Evolutionary conservation across 2,888 invertebrate species (phyloP).

Genomic region (Hirtodrosophila alboralis): DNA sequence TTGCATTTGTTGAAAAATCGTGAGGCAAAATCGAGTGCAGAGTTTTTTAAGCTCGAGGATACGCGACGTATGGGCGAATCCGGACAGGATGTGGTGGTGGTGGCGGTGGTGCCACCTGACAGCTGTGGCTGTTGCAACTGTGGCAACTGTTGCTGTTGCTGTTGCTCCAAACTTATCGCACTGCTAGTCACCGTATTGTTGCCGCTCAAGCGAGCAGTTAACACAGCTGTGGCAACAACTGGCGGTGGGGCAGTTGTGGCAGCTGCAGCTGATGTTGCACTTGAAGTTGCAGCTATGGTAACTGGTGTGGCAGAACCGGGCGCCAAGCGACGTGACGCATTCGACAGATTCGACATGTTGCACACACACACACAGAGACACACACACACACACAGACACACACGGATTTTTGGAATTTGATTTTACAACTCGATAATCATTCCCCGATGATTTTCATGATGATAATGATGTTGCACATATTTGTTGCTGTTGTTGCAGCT

Average conservation of each 20-base stretch:
- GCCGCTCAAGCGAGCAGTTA: slow-evolving; percentile 53
- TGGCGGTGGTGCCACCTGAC: slow-evolving; percentile 46
- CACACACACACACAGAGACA: too few relatives aligned
- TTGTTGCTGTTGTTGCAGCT: not conserved
- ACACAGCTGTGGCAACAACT: slow-evolving; percentile 35
- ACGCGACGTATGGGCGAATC: slow-evolving; percentile 83
- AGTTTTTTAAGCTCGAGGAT: slow-evolving; percentile 81
- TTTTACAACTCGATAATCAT: slow-evolving; percentile 30
- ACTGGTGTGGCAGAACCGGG: slow-evolving; percentile 79
- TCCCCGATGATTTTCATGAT: too few relatives aligned
- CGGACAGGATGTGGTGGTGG: slow-evolving; percentile 77
- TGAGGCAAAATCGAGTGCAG: slow-evolving; percentile 82
- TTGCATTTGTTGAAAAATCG: slow-evolving; percentile 92
- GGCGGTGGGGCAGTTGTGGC: slow-evolving; percentile 4
- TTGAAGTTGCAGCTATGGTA: slow-evolving; percentile 11
- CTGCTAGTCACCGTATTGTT: slow-evolving; percentile 49
- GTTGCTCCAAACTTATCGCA: not conserved
- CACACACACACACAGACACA: too few relatives aligned
- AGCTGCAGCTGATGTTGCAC: not conserved
- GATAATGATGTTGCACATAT: slow-evolving; percentile 27
- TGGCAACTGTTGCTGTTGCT: slow-evolving; percentile 15
- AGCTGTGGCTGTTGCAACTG: slow-evolving; percentile 57
- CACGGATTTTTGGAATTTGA: slow-evolving; percentile 16
- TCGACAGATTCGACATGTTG: slow-evolving; percentile 74
- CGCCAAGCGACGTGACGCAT: slow-evolving; percentile 63